A percentile compares a stretch with the other conserved stretches of the same genome.
phyloP scores from a whole-genome alignment of 2,888 invertebrate species.

The Hirudinaria manillensis region DNA sequence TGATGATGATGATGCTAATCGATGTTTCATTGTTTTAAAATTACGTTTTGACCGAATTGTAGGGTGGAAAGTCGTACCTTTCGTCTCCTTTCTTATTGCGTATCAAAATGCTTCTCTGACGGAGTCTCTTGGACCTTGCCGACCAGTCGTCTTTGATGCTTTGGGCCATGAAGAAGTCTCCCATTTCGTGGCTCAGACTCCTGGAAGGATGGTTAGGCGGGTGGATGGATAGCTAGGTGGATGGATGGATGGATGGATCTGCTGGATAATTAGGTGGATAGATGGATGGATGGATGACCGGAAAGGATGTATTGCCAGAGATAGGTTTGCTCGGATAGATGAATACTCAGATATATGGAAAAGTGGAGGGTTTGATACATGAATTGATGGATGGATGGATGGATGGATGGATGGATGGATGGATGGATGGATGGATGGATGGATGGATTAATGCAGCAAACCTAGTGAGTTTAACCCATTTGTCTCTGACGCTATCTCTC shows the following conservation, averaged over 20 bases:
- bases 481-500: neutral
- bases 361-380: too few species aligned
- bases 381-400: neutral
- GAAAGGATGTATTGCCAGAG: too few species aligned
- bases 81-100: neutral
- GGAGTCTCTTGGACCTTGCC: constrained; percentile 22
- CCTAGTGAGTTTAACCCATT: constrained; percentile 1
- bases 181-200: constrained; percentile 73
- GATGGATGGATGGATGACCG: too few species aligned
- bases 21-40: too few species aligned
- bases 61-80: too few species aligned
- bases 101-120: constrained; percentile 16
- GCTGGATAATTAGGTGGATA: too few species aligned
- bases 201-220: constrained; percentile 45
- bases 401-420: neutral
- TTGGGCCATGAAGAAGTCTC: constrained; percentile 68
- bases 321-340: too few species aligned
- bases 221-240: too few species aligned
- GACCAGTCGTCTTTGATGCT: constrained; percentile 22
- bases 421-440: neutral
- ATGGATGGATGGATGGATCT: too few species aligned
- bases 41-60: too few species aligned
- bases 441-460: neutral
- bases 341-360: too few species aligned
- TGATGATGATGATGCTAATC: too few species aligned